Percentiles rank a stretch among this genome's conserved stretches.
Conservation (phyloP, 2,797 vertebrate genomes). For the Brachymystax lenok region DNA sequence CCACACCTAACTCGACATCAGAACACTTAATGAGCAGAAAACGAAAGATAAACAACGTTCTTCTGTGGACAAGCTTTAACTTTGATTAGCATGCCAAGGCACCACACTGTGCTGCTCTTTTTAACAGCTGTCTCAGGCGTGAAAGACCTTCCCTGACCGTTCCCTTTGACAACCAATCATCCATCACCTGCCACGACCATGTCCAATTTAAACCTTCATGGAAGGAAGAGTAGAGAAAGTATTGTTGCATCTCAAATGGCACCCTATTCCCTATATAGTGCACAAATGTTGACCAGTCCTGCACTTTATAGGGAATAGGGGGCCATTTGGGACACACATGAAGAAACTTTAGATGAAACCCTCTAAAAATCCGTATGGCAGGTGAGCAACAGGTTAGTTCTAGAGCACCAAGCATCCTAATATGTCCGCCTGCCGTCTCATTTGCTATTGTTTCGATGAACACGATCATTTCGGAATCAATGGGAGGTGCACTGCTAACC, state of each 20-base stretch:
- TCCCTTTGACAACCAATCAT: not conserved
- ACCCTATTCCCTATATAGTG: too few species aligned
- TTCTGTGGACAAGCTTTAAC: not conserved
- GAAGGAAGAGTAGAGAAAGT: not conserved
- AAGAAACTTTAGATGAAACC: constrained; percentile 20
- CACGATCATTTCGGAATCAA: too few species aligned
- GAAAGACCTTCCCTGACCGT: not conserved
- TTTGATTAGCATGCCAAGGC: not conserved
- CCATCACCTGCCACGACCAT: not conserved
- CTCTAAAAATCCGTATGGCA: constrained; percentile 29
- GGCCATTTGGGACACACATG: too few species aligned
- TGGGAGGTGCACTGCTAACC: too few species aligned
- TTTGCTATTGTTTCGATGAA: too few species aligned
- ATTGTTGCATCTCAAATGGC: too few species aligned
- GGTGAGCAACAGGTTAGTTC: constrained; percentile 41
- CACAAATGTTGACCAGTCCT: too few species aligned
- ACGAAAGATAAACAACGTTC: not conserved
- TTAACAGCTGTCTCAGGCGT: not conserved
- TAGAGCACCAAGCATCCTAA: constrained; percentile 16
- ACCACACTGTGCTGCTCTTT: not conserved
- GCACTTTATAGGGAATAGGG: too few species aligned
- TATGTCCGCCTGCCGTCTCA: constrained; percentile 1
- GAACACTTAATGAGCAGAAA: not conserved
- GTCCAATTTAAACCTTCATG: constrained; percentile 19
- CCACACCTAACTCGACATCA: not conserved